Base-by-base conservation (phyloP, 2,113 vertebrate species). In the Tricholaema leucomelas region DNA sequence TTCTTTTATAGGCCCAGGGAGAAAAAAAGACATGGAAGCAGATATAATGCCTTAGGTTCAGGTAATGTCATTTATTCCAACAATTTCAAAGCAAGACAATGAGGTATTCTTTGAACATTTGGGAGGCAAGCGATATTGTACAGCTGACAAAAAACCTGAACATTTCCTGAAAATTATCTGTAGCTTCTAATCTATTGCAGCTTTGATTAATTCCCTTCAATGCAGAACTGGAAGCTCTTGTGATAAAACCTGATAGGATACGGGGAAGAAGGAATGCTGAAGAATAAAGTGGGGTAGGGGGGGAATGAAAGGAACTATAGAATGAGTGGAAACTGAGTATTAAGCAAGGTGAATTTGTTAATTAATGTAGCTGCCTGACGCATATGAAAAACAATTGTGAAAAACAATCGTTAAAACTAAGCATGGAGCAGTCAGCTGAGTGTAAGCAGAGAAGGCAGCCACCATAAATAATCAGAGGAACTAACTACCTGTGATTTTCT, bases 101-200 rank as follows among this genome's bases (percentile, higher is more conserved):
- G 25, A 63, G 9, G 21, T 40, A 50, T 30, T 63, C 14, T 63
- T 72, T 42, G 24, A 74, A 33, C 8, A n/a, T 27, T 5, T 72
- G n/a, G 48, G n/a, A 79, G 60, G 13, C 1, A 56, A 23, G 27
- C 0, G 0, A 75, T 48, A 10, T 16, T 56, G 71, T 8, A 56
- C 9, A 81, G 81, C 4, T 61, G 17, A 1, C 9, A 65, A 75
- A 24, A 63, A 71, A 80, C 18, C 6, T 48, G 12, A 93, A 77
- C 24, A 36, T 23, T 38, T 74, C 27, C 28, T 46, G 33, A 80
- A 90, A 79, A 17, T 75, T 35, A 11, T 0, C n/a, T 7, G 2
- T 36, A 50, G 38, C 58, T 81, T 69, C n/a, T 36, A 42, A 84
- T 15, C 17, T 58, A 23, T 18, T 80, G 31, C 24, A 76, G 27